phyloP scores from a whole-genome alignment of 1,140 invertebrate genomes.

The Latrodectus geometricus region DNA sequence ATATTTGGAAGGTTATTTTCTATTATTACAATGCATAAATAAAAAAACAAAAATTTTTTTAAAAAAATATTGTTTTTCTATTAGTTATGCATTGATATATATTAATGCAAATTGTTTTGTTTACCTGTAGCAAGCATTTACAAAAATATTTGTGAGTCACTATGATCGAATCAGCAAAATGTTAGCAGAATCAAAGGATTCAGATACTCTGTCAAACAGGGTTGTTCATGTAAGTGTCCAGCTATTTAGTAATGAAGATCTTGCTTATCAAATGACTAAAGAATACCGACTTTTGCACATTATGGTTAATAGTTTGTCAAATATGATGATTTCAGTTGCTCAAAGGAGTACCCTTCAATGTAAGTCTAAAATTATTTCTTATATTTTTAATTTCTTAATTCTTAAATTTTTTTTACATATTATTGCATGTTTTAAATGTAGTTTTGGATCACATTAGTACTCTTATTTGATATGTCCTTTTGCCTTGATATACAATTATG shows the following conservation, averaged over 20 bases:
- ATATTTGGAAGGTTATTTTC: no score
- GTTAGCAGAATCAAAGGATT: conserved; percentile 85
- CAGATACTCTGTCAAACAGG: conserved; percentile 90
- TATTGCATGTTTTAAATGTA: no score
- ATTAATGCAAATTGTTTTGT: neutral
- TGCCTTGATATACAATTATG: no score
- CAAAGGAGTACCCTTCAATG: conserved; percentile 88
- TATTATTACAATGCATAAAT: no score
- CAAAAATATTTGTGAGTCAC: conserved; percentile 93
- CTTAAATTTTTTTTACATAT: no score
- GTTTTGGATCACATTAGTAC: no score
- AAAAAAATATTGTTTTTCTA: conserved; percentile 6
- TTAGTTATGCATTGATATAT: conserved; percentile 36
- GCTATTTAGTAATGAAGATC: conserved; percentile 91
- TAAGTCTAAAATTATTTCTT: conserved; percentile 67
- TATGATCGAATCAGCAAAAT: conserved; percentile 94
- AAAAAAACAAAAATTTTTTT: no score
- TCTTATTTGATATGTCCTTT: no score
- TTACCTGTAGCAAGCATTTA: conserved; percentile 82
- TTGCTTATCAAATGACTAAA: conserved; percentile 90
- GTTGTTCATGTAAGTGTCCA: conserved; percentile 97
- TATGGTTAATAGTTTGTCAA: conserved; percentile 91
- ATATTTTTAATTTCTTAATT: no score
- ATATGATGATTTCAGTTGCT: conserved; percentile 93
- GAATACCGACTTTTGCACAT: conserved; percentile 90